Percentiles rank a stretch among this genome's conserved stretches.
Evolutionary conservation across 2,888 invertebrate species (phyloP).

Genomic region (Coenonympha glycerion): DNA sequence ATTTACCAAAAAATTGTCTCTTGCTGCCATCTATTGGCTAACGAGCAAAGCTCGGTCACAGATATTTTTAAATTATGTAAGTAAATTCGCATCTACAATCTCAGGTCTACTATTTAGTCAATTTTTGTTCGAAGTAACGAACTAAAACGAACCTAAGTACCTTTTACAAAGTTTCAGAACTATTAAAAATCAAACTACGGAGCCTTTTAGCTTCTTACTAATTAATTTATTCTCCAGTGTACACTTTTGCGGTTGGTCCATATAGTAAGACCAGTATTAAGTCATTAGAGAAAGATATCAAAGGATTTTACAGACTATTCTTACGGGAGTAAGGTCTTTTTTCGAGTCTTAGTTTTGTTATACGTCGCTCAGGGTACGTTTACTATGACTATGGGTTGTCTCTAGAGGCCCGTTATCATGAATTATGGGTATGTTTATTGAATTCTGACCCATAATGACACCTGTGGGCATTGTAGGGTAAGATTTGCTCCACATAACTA

Average conservation of each 20-base stretch:
- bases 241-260: slow-evolving; percentile 12
- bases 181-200: slow-evolving; percentile 15
- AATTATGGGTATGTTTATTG: slow-evolving; percentile 15
- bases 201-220: slow-evolving; percentile 16
- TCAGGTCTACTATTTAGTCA: no score
- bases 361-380: background rate
- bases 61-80: no score
- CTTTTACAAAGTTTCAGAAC: slow-evolving; percentile 12
- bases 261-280: background rate
- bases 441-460: slow-evolving; percentile 12
- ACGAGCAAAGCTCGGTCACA: no score
- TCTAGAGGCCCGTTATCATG: slow-evolving; percentile 13
- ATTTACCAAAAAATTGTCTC: no score
- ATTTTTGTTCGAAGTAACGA: no score
- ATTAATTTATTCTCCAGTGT: slow-evolving; percentile 22
- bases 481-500: no score
- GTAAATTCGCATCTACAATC: no score
- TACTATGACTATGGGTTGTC: slow-evolving; percentile 1
- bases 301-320: background rate
- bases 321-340: background rate
- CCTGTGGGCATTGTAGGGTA: slow-evolving; percentile 6
- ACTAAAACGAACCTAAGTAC: no score
- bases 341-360: background rate
- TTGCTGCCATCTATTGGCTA: no score
- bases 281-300: background rate